Evolutionary conservation across 1,140 invertebrate species (phyloP), one percentile per base, ranked within the genome.

Genomic region (Pantala flavescens): DNA sequence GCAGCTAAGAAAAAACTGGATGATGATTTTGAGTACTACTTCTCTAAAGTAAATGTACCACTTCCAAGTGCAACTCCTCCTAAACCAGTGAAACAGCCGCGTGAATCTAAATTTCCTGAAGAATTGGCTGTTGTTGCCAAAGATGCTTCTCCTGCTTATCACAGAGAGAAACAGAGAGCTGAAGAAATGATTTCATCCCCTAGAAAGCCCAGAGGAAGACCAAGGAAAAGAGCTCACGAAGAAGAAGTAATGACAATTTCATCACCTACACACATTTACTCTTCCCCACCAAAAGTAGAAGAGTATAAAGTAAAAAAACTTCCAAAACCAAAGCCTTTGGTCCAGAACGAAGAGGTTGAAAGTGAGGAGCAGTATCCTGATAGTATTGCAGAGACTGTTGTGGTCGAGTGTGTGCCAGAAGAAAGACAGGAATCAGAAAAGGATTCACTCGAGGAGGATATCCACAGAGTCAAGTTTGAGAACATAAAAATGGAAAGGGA

Each of bases 11-110:
- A 75, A 73, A 63, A 70, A 23, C 43, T 72, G 73, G 74, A 76
- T 75, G 74, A 75, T 36, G 76, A 76, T 71, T 76, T 76, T 73
- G 76, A 76, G 36, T 76, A 76, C 16, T 76, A 76, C 23, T 75
- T 76, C 72, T 76, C 76, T 12, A 76, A 76, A 43, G 55, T 73
- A 21, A 71, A 3, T 14, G 70, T 49, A 28, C 75, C 23, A 49
- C 70, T 73, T 55, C 70, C 24, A 70, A 70, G n/a, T 10, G 16
- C 49, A 63, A 63, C 49, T 19, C 49, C 49, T 7, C 24, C 9
- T 24, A 72, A 42, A n/a, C 75, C 28, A 70, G 24, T 75, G 49
- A 75, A 75, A 23, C 21, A 55, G 28, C 23, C 24, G n/a, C 43
- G 70, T 43, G 71, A 63, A 28, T 9, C 7, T 23, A 55, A 72